A percentile compares a stretch with the other conserved stretches of the same genome.
Conservation (phyloP, 2,888 invertebrate genomes). For the Tenthredo amoena region DNA sequence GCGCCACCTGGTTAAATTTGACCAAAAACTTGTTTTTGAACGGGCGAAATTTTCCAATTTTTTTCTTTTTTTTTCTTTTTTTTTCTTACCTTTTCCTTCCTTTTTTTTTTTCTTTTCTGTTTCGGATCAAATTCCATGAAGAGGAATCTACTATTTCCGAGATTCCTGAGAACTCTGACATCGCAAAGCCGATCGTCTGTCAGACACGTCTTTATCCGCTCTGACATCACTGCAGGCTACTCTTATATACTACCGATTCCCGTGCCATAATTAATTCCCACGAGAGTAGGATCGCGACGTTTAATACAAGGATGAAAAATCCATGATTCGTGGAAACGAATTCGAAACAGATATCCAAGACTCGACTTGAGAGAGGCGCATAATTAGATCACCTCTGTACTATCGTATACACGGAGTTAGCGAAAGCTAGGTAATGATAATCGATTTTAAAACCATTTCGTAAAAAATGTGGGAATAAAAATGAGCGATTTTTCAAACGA, state of each 20-base stretch:
- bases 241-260: not conserved
- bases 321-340: not conserved
- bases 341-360: too few relatives aligned
- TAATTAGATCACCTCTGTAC: too few relatives aligned
- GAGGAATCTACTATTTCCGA: not conserved
- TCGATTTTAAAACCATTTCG: too few relatives aligned
- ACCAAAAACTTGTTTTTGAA: not conserved
- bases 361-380: too few relatives aligned
- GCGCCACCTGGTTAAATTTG: constrained; percentile 17
- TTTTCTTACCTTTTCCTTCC: too few relatives aligned
- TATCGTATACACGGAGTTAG: too few relatives aligned
- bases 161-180: not conserved
- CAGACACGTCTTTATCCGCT: not conserved
- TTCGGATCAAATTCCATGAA: too few relatives aligned
- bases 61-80: not conserved
- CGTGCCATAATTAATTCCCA: not conserved
- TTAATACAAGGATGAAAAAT: not conserved
- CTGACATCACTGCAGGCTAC: not conserved
- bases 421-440: too few relatives aligned
- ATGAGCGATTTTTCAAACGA: too few relatives aligned
- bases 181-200: not conserved
- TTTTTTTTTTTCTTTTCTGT: too few relatives aligned
- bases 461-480: too few relatives aligned
- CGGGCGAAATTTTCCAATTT: not conserved
- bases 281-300: not conserved